A percentile compares a stretch with the other conserved stretches of the same genome.
Evolutionary conservation across 2,113 vertebrate species (phyloP).

Genomic region (Notarius quadriscutis): DNA sequence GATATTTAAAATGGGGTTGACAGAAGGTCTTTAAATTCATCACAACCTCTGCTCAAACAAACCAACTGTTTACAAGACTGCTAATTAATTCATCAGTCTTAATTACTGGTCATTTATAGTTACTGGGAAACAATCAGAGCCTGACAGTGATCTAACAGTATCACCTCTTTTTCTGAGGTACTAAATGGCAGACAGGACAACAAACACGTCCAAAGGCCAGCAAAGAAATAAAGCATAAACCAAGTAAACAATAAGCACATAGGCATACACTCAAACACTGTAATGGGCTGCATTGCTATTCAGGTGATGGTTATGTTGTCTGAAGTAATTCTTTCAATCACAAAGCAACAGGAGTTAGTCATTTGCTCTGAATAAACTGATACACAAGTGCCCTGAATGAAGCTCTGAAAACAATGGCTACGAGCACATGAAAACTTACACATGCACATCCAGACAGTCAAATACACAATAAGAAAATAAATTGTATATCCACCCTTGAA

Average conservation of each 20-base stretch:
- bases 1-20: slow-evolving; percentile 75
- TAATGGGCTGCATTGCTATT: slow-evolving; percentile 55
- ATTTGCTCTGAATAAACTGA: slow-evolving; percentile 60
- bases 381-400: slow-evolving; percentile 49
- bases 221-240: slow-evolving; percentile 13
- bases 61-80: slow-evolving; percentile 74
- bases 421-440: slow-evolving; percentile 53
- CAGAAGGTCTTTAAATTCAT: slow-evolving; percentile 79
- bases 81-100: slow-evolving; percentile 83
- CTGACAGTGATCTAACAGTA: slow-evolving; percentile 44
- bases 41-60: slow-evolving; percentile 75
- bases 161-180: slow-evolving; percentile 21
- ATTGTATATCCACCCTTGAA: slow-evolving; percentile 58
- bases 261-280: slow-evolving; percentile 12
- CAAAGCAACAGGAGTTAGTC: slow-evolving; percentile 45
- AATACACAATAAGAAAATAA: slow-evolving; percentile 49
- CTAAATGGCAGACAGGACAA: background rate
- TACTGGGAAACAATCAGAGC: slow-evolving; percentile 54
- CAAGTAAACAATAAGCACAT: slow-evolving; percentile 15
- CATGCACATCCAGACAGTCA: slow-evolving; percentile 32
- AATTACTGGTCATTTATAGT: slow-evolving; percentile 68
- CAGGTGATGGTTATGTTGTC: slow-evolving; percentile 51
- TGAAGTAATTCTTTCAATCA: slow-evolving; percentile 60
- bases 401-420: slow-evolving; percentile 61
- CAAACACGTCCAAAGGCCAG: slow-evolving; percentile 1